Conservation (phyloP, 2,113 vertebrate species). For the Theropithecus gelada region DNA sequence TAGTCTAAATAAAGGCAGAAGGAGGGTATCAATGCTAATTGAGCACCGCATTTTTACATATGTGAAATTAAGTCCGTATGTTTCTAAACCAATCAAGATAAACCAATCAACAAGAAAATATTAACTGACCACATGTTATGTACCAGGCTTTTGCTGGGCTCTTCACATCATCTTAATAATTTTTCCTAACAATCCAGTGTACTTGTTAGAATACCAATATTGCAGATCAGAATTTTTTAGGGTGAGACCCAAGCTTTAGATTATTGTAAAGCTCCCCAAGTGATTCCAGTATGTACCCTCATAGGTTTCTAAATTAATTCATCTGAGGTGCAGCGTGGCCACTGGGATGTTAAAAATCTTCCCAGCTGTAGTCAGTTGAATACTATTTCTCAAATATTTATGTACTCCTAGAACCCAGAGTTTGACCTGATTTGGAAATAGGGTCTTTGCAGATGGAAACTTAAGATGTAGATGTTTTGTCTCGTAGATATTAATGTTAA, state of each 20-base stretch:
- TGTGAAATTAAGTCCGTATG: not conserved
- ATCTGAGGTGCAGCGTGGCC: not conserved
- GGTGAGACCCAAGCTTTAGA: not conserved
- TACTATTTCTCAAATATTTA: not conserved
- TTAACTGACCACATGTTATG: not conserved
- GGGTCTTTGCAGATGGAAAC: not conserved
- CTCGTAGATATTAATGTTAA: not conserved
- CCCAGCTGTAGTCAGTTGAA: not conserved
- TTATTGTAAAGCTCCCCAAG: not conserved
- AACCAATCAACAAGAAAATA: not conserved
- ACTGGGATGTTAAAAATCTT: not conserved
- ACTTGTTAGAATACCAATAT: not conserved
- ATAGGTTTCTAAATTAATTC: not conserved
- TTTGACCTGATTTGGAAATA: not conserved
- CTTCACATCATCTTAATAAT: not conserved
- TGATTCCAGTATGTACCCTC: not conserved
- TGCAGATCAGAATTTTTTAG: not conserved
- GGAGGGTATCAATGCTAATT: not conserved
- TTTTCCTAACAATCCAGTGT: not conserved
- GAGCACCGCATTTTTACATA: not conserved
- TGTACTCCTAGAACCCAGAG: not conserved
- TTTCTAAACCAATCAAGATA: not conserved
- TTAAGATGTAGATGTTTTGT: not conserved
- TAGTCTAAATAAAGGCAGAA: not conserved
- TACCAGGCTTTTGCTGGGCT: not conserved